A percentile compares a stretch with the other conserved stretches of the same genome.
Conservation (phyloP, 1,140 invertebrate species). For the Zaprionus kolodkinae region DNA sequence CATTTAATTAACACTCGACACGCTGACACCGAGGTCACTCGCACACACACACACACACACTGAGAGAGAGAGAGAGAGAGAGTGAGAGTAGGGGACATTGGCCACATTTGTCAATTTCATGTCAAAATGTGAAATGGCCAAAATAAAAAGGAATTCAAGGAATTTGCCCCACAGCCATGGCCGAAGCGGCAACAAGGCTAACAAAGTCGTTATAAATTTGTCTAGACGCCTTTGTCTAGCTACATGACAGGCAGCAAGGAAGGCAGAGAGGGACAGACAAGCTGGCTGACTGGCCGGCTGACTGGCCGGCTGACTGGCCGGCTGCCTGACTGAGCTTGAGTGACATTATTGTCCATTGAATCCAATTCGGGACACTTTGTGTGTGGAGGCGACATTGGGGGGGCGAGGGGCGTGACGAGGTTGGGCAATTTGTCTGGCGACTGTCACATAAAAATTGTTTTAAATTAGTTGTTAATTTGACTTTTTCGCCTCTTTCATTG, state of each 20-base stretch:
- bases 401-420: neutral
- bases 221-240: slow-evolving; percentile 75
- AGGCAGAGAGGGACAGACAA: neutral
- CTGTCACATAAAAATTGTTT: slow-evolving; percentile 72
- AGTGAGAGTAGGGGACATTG: slow-evolving; percentile 21
- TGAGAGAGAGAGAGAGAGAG: neutral
- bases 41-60: slow-evolving; percentile 31
- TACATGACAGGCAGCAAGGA: slow-evolving; percentile 42
- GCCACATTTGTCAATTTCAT: slow-evolving; percentile 67
- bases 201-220: slow-evolving; percentile 73
- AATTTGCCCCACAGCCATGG: slow-evolving; percentile 36
- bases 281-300: too few species aligned
- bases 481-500: slow-evolving; percentile 35
- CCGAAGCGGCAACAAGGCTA: slow-evolving; percentile 5
- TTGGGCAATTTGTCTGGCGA: slow-evolving; percentile 55
- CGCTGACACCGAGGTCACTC: slow-evolving; percentile 32
- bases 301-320: too few species aligned
- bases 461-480: slow-evolving; percentile 76
- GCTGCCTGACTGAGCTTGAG: slow-evolving; percentile 23
- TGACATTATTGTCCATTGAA: slow-evolving; percentile 56
- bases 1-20: slow-evolving; percentile 74
- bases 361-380: slow-evolving; percentile 40
- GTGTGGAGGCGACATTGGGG: neutral
- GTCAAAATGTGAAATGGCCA: slow-evolving; percentile 64
- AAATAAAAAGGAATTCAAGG: slow-evolving; percentile 52